These are phyloP conservation scores for Ellobium chinense DNA, from an alignment of 2,888 invertebrate genomes.

Conservation along the genomic window DNA sequence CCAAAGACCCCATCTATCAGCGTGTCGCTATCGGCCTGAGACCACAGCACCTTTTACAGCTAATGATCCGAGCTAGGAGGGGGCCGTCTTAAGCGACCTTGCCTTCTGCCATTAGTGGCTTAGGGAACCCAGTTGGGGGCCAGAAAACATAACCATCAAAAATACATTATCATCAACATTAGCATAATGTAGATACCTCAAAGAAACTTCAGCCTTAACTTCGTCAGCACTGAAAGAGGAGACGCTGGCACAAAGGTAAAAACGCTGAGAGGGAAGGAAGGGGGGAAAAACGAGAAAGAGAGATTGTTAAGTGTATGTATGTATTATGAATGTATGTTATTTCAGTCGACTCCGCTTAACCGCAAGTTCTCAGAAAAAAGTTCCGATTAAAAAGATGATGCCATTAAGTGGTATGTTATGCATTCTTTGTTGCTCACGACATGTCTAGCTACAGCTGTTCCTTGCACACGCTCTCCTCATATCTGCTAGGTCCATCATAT, in stretches of 20 bases:
- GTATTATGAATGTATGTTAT: too few relatives aligned
- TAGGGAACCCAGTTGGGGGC: neutral
- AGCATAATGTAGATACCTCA: slow-evolving; percentile 26
- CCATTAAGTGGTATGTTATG: too few relatives aligned
- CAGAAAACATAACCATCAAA: slow-evolving; percentile 19
- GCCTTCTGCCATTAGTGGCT: slow-evolving; percentile 4
- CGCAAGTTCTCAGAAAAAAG: too few relatives aligned
- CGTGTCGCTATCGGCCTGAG: neutral
- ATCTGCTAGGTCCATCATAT: too few relatives aligned
- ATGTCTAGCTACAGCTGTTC: too few relatives aligned
- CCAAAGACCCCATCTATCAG: neutral
- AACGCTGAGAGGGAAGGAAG: neutral
- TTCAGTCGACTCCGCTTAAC: too few relatives aligned
- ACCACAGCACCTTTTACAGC: neutral
- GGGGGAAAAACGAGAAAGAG: neutral
- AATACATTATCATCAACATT: slow-evolving; percentile 26
- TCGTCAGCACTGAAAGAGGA: too few relatives aligned
- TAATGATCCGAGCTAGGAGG: slow-evolving; percentile 7
- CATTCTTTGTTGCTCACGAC: too few relatives aligned
- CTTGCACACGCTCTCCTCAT: too few relatives aligned
- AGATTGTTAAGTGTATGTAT: neutral
- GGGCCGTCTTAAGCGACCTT: neutral
- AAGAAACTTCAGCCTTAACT: too few relatives aligned
- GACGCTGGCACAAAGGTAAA: too few relatives aligned
- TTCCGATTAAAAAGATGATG: too few relatives aligned